Conservation (phyloP, 2,888 invertebrate genomes). For the Drosophila anomalipes region DNA sequence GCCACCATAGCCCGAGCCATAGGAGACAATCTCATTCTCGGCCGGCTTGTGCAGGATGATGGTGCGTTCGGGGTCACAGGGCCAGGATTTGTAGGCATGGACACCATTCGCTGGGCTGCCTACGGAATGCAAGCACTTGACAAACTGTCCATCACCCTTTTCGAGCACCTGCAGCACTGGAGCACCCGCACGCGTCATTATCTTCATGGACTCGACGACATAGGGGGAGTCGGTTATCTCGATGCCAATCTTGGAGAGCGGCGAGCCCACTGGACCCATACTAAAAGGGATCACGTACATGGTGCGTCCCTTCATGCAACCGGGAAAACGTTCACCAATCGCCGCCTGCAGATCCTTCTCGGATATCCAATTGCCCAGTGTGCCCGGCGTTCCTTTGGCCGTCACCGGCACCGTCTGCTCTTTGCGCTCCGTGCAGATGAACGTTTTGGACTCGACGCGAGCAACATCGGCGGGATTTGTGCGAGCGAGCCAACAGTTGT, state of each 20-base stretch:
- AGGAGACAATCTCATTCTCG: conserved; percentile 85
- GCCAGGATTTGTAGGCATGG: conserved; percentile 92
- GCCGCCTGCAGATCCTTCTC: conserved; percentile 92
- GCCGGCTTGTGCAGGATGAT: conserved; percentile 93
- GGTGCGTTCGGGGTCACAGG: conserved; percentile 97
- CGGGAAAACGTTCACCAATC: conserved; percentile 93
- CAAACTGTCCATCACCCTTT: conserved; percentile 88
- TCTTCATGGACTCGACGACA: conserved; percentile 98
- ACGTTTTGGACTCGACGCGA: conserved; percentile 97
- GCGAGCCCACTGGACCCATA: conserved; percentile 99
- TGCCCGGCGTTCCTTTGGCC: conserved; percentile 91
- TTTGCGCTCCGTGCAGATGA: conserved; percentile 94
- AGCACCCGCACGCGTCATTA: conserved; percentile 96
- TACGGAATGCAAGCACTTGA: conserved; percentile 97
- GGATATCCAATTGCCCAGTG: conserved; percentile 97
- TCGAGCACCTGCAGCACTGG: conserved; percentile 87
- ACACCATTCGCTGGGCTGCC: conserved; percentile 89
- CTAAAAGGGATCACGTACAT: conserved; percentile 99
- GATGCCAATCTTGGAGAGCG: conserved; percentile 98
- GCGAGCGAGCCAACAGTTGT: conserved; percentile 97
- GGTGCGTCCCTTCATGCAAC: conserved; percentile 95
- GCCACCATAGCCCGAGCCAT: conserved; percentile 98
- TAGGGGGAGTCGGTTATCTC: conserved; percentile 99
- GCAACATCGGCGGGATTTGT: conserved; percentile 99
- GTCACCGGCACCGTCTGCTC: conserved; percentile 93